Evolutionary conservation across 2,888 invertebrate species (phyloP).

Genomic region (Noctua janthina): DNA sequence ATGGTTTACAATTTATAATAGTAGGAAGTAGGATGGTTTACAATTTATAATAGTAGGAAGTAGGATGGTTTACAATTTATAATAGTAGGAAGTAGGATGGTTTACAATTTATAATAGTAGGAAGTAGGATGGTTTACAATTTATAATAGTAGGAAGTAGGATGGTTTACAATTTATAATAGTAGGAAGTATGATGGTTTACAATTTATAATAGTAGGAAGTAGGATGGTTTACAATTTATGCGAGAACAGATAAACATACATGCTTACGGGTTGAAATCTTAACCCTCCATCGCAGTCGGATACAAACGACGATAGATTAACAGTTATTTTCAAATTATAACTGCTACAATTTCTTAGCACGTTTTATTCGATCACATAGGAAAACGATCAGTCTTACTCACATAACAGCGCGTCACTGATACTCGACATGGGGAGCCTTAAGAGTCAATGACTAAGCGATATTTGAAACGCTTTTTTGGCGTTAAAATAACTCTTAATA

Average conservation of each 20-base stretch:
- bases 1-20: too few relatives aligned
- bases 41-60: too few relatives aligned
- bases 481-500: conserved; percentile 19
- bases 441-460: conserved; percentile 18
- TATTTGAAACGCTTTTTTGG: conserved; percentile 16
- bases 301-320: background rate
- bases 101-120: too few relatives aligned
- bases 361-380: conserved; percentile 4
- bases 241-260: background rate
- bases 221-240: background rate
- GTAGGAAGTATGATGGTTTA: too few relatives aligned
- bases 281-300: background rate
- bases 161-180: too few relatives aligned
- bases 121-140: too few relatives aligned
- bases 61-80: too few relatives aligned
- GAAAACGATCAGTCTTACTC: conserved; percentile 30
- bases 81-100: too few relatives aligned
- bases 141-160: too few relatives aligned
- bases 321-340: background rate
- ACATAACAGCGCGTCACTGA: conserved; percentile 3
- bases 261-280: background rate
- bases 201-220: background rate
- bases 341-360: background rate
- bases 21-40: too few relatives aligned
- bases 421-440: conserved; percentile 10